Conservation (phyloP, 2,888 invertebrate species). For the Andrena camellia region DNA sequence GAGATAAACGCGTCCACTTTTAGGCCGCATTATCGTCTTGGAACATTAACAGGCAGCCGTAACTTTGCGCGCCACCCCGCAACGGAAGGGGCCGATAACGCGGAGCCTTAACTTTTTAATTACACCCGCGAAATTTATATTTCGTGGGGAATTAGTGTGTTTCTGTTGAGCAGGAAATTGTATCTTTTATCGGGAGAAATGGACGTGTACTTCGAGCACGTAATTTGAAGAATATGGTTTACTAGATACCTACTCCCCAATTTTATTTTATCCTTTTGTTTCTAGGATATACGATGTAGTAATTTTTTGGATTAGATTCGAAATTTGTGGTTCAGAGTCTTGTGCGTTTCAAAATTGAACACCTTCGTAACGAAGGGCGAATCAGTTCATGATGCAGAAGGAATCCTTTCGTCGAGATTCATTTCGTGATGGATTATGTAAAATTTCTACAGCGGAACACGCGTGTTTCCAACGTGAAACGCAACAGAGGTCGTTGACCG, state of each 20-base stretch:
- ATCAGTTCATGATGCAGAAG: too few species aligned
- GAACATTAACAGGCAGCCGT: slow-evolving; percentile 12
- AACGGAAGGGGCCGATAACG: slow-evolving; percentile 5
- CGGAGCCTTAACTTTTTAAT: slow-evolving; percentile 23
- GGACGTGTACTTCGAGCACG: neutral
- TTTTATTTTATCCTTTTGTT: too few species aligned
- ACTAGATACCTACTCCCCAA: too few species aligned
- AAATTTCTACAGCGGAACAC: slow-evolving; percentile 51
- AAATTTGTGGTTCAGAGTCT: too few species aligned
- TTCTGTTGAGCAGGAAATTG: too few species aligned
- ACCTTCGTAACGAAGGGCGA: too few species aligned
- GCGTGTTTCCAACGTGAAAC: slow-evolving; percentile 38
- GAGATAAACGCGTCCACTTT: slow-evolving; percentile 44
- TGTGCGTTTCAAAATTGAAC: too few species aligned
- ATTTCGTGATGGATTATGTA: slow-evolving; percentile 56
- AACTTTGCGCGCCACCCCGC: slow-evolving; percentile 13
- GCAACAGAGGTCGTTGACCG: slow-evolving; percentile 45
- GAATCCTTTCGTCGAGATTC: slow-evolving; percentile 44
- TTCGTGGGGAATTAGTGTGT: neutral
- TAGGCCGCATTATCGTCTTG: slow-evolving; percentile 20
- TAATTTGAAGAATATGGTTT: neutral
- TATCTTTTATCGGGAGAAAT: neutral
- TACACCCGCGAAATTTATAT: neutral
- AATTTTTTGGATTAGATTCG: too few species aligned
- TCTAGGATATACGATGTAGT: too few species aligned